A percentile compares a stretch with the other conserved stretches of the same genome.
These are phyloP conservation scores for Phortica magna DNA, from an alignment of 2,888 invertebrate species.

Conservation along the genomic window DNA sequence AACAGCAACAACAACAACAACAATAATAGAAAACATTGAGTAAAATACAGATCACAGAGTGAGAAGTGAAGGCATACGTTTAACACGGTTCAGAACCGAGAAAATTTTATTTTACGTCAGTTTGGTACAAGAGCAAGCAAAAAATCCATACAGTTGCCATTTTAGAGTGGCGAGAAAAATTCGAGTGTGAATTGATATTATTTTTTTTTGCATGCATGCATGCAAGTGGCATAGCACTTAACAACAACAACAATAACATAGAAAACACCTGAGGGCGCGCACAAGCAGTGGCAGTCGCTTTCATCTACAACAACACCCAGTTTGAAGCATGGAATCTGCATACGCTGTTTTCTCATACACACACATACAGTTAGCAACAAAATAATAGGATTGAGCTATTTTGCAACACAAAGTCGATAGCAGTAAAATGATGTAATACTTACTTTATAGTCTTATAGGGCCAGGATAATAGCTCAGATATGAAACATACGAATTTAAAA, in stretches of 20 bases:
- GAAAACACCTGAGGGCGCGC: conserved; percentile 65
- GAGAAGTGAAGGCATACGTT: not conserved
- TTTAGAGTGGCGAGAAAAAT: conserved; percentile 33
- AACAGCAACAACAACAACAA: conserved; percentile 39
- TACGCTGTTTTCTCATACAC: not conserved
- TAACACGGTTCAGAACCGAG: not conserved
- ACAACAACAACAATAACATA: conserved; percentile 46
- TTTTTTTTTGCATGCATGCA: conserved; percentile 31
- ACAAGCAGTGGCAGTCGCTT: conserved; percentile 37
- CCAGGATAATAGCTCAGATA: too few species aligned
- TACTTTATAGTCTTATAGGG: too few species aligned
- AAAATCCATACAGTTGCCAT: not conserved
- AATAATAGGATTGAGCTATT: not conserved
- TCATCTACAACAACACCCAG: conserved; percentile 38
- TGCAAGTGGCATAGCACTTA: conserved; percentile 29
- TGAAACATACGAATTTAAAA: too few species aligned
- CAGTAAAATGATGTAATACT: too few species aligned
- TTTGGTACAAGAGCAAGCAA: too few species aligned
- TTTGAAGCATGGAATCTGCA: conserved; percentile 24
- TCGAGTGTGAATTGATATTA: conserved; percentile 75
- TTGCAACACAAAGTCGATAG: too few species aligned
- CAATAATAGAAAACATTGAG: conserved; percentile 55
- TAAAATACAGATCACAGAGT: not conserved
- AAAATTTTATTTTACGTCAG: too few species aligned
- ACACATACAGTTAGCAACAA: not conserved